phyloP scores from a whole-genome alignment of 2,888 invertebrate genomes.

The Lithophane ornitopus region DNA sequence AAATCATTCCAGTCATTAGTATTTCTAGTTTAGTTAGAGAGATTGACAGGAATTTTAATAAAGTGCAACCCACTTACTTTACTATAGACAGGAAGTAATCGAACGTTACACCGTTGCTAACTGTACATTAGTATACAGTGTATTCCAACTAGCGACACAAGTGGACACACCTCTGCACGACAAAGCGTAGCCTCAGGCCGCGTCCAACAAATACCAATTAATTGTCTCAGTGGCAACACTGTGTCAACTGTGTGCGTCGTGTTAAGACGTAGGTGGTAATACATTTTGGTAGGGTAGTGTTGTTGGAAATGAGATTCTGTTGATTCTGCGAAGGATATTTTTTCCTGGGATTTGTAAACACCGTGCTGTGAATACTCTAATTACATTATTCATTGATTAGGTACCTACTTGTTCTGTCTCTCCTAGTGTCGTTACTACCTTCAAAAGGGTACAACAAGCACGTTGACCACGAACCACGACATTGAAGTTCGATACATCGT shows the following conservation, averaged over 20 bases:
- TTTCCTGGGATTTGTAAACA: not conserved
- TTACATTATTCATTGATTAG: not conserved
- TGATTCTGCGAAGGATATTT: constrained; percentile 2
- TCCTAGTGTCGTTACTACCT: not conserved
- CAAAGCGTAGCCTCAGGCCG: constrained; percentile 17
- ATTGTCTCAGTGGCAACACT: constrained; percentile 16
- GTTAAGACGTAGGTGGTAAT: not conserved
- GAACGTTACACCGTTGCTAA: not conserved
- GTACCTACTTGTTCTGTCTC: not conserved
- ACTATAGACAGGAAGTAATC: not conserved
- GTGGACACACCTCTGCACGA: not conserved
- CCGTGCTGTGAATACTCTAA: not conserved
- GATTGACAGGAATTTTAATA: not conserved
- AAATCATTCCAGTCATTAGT: not conserved
- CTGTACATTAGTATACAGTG: not conserved
- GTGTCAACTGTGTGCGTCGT: constrained; percentile 6
- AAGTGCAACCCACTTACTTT: not conserved
- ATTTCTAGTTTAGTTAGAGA: not conserved
- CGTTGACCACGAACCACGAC: not conserved
- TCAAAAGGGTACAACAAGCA: not conserved
- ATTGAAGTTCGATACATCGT: not conserved
- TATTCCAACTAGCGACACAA: constrained; percentile 24
- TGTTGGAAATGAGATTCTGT: constrained; percentile 20
- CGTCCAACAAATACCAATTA: constrained; percentile 29
- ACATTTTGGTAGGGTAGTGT: not conserved